Evolutionary conservation across 2,797 vertebrate species (phyloP).

Genomic region (Choloepus didactylus): DNA sequence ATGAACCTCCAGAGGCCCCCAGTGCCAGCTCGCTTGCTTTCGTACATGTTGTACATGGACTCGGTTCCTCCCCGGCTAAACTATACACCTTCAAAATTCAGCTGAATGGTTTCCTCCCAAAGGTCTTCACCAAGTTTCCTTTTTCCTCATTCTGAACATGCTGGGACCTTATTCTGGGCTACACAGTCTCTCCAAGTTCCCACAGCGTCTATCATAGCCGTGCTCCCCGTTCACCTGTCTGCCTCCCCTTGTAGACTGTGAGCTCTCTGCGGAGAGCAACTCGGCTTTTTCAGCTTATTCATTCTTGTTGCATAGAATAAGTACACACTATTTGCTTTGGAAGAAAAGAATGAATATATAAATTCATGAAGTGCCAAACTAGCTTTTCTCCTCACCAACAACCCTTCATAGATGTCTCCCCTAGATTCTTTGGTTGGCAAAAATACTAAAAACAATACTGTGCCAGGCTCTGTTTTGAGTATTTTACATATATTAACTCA

Average conservation of each 20-base stretch:
- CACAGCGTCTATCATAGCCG: too few relatives aligned
- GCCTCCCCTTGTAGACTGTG: not conserved
- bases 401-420: not conserved
- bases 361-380: not conserved
- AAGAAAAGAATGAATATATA: not conserved
- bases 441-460: not conserved
- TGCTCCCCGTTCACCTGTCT: not conserved
- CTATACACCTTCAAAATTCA: not conserved
- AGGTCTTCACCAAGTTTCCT: not conserved
- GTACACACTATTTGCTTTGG: not conserved
- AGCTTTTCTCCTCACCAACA: constrained; percentile 21
- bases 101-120: not conserved
- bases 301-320: not conserved
- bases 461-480: not conserved
- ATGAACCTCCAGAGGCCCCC: not conserved
- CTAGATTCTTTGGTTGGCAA: not conserved
- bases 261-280: not conserved
- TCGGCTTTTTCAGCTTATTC: not conserved
- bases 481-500: not conserved
- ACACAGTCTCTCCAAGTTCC: not conserved
- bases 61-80: not conserved
- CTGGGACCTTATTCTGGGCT: not conserved
- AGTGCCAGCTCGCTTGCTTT: not conserved
- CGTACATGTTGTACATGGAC: rapidly evolving
- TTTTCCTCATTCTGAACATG: too few relatives aligned